Evolutionary conservation across 2,113 vertebrate genomes (phyloP), one percentile per base, ranked within the genome.

Genomic region (Pseudopodoces humilis): DNA sequence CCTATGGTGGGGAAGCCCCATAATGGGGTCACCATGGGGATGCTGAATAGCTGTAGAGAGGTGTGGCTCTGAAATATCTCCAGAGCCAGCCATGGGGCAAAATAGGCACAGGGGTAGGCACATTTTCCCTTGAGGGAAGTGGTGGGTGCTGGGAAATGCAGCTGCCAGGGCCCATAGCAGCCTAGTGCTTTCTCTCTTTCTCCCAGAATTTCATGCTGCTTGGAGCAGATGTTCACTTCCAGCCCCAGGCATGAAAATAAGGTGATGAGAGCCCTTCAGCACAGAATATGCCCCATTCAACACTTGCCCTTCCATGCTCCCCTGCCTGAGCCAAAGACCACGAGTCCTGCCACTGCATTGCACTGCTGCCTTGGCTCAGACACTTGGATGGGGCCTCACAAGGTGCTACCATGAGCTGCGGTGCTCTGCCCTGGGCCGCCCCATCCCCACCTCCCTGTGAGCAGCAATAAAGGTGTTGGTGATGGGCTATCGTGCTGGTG

Each of bases 121-220:
- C 37, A 39, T 39, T 39, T 39, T 11, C 37, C 37, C 37, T 39
- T 39, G 37, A 37, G 6, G 3, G 68, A 7, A 3, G 7, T 3
- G 35, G 11, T 11, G 19, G 46, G 23, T 21, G 43, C 58, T 9
- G 39, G 22, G 50, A 18, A 39, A 2, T 14, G 44, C 31, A 5
- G 41, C 27, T 47, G 41, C 30, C 56, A 24, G 43, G 25, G 37
- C 27, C 9, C 0, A 2, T 20, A 1, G 0, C 55, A 60, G 50
- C 35, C 19, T 33, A 44, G 2, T 0, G 0, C 4, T 22, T 46
- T 62, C 6, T 92, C 16, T 28, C 20, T 35, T 15, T 30, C 21
- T n/a, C 37, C 53, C 70, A 97, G 97, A 80, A 97, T 37, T 95
- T 96, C 67, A 86, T 97, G 74, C 83, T 97, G 62, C 79, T 97